Percentiles rank a stretch among this genome's conserved stretches.
Evolutionary conservation across 2,888 invertebrate genomes (phyloP).

Genomic region (Lasioglossum figueresi): DNA sequence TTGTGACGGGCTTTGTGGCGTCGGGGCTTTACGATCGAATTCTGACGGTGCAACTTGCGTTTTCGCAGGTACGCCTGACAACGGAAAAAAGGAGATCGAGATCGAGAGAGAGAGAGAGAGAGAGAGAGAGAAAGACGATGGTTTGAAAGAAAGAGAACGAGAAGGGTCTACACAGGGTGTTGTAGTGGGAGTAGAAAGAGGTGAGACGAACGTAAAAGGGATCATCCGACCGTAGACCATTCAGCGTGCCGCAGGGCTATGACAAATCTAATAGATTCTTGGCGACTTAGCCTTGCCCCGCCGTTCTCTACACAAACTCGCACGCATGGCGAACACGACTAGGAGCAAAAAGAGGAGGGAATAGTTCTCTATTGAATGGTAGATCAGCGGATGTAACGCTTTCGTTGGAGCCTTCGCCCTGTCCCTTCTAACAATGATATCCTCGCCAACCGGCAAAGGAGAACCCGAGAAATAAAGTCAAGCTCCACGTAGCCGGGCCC

Average conservation of each 20-base stretch:
- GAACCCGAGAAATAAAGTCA: constrained; percentile 63
- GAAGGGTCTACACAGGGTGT: background rate
- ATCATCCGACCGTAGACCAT: constrained; percentile 63
- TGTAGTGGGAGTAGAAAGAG: constrained; percentile 13
- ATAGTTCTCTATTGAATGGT: constrained; percentile 62
- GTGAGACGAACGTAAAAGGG: constrained; percentile 51
- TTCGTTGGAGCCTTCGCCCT: constrained; percentile 41
- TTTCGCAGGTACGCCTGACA: constrained; percentile 61
- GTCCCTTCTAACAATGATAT: constrained; percentile 71
- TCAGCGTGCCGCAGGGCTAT: constrained; percentile 69
- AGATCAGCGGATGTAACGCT: constrained; percentile 68
- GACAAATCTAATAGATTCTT: constrained; percentile 77
- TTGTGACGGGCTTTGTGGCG: constrained; percentile 20
- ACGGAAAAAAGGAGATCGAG: constrained; percentile 22
- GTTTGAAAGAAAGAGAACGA: background rate
- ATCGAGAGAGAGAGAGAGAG: background rate
- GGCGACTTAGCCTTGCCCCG: constrained; percentile 33
- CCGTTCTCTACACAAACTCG: background rate
- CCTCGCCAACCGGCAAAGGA: constrained; percentile 39
- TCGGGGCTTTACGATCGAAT: constrained; percentile 69
- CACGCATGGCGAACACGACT: background rate
- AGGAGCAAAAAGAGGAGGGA: background rate
- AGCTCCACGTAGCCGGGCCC: constrained; percentile 44
- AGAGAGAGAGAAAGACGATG: background rate
- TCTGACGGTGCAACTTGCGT: constrained; percentile 71